A percentile compares a stretch with the other conserved stretches of the same genome.
Evolutionary conservation across 2,888 invertebrate genomes (phyloP).

Genomic region (Meandrusa payeni): DNA sequence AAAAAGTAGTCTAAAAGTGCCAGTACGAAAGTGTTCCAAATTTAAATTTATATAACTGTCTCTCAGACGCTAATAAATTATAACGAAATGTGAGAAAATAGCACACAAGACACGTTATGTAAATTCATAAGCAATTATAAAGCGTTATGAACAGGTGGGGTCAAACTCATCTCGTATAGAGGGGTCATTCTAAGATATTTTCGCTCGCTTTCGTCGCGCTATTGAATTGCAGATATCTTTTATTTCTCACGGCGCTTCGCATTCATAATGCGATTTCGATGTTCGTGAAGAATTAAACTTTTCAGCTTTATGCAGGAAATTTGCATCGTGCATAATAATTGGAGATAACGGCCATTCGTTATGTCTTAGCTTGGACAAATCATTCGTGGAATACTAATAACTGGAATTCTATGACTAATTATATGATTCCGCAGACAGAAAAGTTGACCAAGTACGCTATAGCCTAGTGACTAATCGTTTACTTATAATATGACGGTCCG

Average conservation of each 20-base stretch:
- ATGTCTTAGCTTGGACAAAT: no score
- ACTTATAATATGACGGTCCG: no score
- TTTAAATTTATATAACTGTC: no score
- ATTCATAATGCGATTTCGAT: slow-evolving; percentile 7
- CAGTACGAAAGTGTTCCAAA: no score
- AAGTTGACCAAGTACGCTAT: no score
- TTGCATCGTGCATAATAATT: slow-evolving; percentile 20
- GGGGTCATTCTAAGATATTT: slow-evolving; percentile 49
- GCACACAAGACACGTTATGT: background rate
- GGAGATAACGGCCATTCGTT: slow-evolving; percentile 11
- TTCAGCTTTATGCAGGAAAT: slow-evolving; percentile 23
- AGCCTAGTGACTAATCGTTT: no score
- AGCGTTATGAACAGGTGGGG: slow-evolving; percentile 64
- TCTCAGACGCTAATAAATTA: slow-evolving; percentile 21
- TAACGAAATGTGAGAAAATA: slow-evolving; percentile 49
- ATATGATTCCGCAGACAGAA: no score
- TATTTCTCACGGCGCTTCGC: slow-evolving; percentile 43
- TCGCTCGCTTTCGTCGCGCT: slow-evolving; percentile 29
- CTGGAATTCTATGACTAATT: no score
- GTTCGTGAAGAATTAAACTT: slow-evolving; percentile 21
- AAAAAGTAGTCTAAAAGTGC: no score
- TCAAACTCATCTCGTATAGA: slow-evolving; percentile 46
- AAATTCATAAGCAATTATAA: slow-evolving; percentile 37
- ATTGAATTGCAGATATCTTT: slow-evolving; percentile 54
- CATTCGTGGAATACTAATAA: no score